Conservation (phyloP, 2,797 vertebrate species). For the Heliangelus exortis region DNA sequence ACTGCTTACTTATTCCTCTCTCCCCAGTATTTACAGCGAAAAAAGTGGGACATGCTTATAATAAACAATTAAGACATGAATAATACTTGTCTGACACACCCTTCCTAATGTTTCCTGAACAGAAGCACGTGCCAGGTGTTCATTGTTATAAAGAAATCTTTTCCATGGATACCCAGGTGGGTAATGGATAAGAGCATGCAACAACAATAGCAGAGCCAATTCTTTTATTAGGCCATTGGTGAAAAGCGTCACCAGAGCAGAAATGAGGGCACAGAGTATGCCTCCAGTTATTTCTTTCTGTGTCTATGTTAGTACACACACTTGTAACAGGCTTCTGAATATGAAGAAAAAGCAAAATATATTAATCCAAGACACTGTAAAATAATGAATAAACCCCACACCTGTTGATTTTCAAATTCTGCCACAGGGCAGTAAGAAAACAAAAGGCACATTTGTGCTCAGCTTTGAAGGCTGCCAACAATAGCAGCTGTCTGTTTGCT, state of each 20-base stretch:
- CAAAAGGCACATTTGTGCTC: conserved; percentile 41
- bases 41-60: conserved; percentile 23
- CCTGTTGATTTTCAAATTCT: conserved; percentile 12
- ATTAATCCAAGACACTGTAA: neutral
- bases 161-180: neutral
- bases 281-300: conserved; percentile 54
- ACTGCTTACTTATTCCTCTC: neutral
- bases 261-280: conserved; percentile 42
- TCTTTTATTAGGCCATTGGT: conserved; percentile 9
- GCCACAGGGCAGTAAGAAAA: neutral
- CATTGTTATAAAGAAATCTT: conserved; percentile 26
- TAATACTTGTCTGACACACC: neutral
- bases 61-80: neutral
- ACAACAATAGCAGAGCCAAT: conserved; percentile 26
- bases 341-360: neutral
- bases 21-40: neutral
- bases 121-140: conserved; percentile 14
- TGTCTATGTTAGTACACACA: neutral
- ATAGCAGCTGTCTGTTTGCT: neutral
- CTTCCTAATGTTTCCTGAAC: conserved; percentile 10
- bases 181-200: neutral
- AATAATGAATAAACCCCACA: neutral
- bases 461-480: neutral
- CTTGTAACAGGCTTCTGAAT: neutral
- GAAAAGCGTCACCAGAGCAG: conserved; percentile 34